These are phyloP conservation scores for Chionodraco myersi DNA, from an alignment of 2,113 vertebrate species.

Conservation along the genomic window DNA sequence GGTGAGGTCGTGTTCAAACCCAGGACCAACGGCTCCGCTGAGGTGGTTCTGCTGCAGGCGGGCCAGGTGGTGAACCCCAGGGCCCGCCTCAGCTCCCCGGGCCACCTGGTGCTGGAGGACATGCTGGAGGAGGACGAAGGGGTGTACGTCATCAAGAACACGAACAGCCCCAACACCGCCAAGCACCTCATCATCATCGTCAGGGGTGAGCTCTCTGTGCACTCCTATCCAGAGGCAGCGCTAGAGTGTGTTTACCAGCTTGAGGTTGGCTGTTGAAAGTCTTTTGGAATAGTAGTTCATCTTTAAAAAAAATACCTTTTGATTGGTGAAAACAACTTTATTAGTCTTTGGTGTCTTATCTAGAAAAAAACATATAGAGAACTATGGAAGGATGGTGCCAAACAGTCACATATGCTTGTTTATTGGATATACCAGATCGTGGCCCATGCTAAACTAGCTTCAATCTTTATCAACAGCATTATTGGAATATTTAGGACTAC, in stretches of 20 bases:
- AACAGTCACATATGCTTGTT: background rate
- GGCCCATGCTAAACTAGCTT: background rate
- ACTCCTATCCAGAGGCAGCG: background rate
- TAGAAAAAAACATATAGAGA: background rate
- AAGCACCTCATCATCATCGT: constrained; percentile 71
- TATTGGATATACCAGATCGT: background rate
- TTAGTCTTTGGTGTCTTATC: background rate
- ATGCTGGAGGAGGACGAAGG: constrained; percentile 82
- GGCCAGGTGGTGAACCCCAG: constrained; percentile 42
- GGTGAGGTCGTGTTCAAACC: constrained; percentile 75
- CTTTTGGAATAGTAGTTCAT: background rate
- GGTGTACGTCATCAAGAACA: constrained; percentile 72
- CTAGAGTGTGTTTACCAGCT: background rate
- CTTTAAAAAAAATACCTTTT: background rate
- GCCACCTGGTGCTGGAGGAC: constrained; percentile 77
- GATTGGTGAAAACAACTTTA: background rate
- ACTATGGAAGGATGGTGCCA: background rate
- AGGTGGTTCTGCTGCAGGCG: constrained; percentile 63
- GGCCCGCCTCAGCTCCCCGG: constrained; percentile 48
- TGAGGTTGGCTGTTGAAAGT: background rate
- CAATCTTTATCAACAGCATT: background rate
- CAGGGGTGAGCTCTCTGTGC: constrained; percentile 57
- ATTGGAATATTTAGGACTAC: background rate
- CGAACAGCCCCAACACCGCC: constrained; percentile 12
- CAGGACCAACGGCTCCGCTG: constrained; percentile 6